These are phyloP conservation scores for Festucalex cinctus DNA, from an alignment of 2,113 vertebrate species.

Conservation along the genomic window DNA sequence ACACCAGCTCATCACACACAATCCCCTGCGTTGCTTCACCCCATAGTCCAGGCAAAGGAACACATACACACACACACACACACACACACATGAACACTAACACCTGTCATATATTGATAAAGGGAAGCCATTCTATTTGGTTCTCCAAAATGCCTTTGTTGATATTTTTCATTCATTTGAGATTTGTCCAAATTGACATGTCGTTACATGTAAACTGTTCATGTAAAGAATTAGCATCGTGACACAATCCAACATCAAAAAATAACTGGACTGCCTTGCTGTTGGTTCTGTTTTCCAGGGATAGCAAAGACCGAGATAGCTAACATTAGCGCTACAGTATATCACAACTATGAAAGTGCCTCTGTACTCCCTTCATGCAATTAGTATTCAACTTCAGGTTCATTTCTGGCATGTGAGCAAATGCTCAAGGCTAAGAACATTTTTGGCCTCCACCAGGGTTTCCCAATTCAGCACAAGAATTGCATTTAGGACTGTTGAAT, in stretches of 20 bases:
- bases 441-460: slow-evolving; percentile 37
- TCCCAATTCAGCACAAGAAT: neutral
- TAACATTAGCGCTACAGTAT: slow-evolving; percentile 59
- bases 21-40: slow-evolving; percentile 49
- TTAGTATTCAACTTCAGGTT: slow-evolving; percentile 72
- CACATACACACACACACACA: slow-evolving; percentile 29
- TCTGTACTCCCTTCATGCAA: slow-evolving; percentile 75
- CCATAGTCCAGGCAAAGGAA: slow-evolving; percentile 32
- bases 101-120: slow-evolving; percentile 44
- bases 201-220: slow-evolving; percentile 60
- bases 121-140: slow-evolving; percentile 69
- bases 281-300: slow-evolving; percentile 71
- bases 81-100: neutral
- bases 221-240: slow-evolving; percentile 51
- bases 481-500: neutral
- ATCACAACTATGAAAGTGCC: slow-evolving; percentile 74
- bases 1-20: slow-evolving; percentile 46
- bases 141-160: slow-evolving; percentile 67
- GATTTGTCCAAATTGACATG: slow-evolving; percentile 52
- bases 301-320: slow-evolving; percentile 56
- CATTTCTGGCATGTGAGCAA: slow-evolving; percentile 68
- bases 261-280: slow-evolving; percentile 80
- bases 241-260: slow-evolving; percentile 66
- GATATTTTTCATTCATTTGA: slow-evolving; percentile 66
- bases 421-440: slow-evolving; percentile 55